A percentile compares a stretch with the other conserved stretches of the same genome.
phyloP scores from a whole-genome alignment of 2,113 vertebrate species.

The Hemiscyllium ocellatum region DNA sequence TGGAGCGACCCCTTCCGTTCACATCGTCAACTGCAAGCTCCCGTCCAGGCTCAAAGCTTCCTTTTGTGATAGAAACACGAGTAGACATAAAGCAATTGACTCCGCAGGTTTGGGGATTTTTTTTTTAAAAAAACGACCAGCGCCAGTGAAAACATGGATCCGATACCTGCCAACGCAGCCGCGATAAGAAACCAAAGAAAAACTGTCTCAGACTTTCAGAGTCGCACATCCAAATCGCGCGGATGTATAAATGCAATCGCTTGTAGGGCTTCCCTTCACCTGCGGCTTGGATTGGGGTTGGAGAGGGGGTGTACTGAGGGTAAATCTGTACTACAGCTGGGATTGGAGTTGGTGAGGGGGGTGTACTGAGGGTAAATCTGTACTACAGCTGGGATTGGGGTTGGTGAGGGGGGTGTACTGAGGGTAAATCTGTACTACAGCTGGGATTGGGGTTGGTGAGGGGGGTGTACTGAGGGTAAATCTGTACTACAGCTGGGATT shows the following conservation, averaged over 20 bases:
- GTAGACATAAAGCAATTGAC: neutral
- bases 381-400: no score
- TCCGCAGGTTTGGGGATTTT: neutral
- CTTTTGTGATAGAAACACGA: no score
- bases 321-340: no score
- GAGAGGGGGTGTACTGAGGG: neutral
- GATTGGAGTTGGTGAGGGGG: no score
- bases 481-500: no score
- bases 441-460: no score
- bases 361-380: no score
- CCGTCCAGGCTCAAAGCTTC: neutral
- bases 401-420: no score
- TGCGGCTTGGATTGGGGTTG: neutral
- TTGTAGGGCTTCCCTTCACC: neutral
- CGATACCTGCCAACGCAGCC: neutral
- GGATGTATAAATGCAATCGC: neutral
- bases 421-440: no score
- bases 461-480: no score
- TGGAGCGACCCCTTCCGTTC: constrained; percentile 8
- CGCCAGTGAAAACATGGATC: neutral
- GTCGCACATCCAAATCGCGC: neutral
- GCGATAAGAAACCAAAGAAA: neutral
- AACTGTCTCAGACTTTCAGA: neutral
- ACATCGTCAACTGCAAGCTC: neutral
- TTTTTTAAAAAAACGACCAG: neutral